These are phyloP conservation scores for Drosophila prosaltans DNA, from an alignment of 1,140 invertebrate genomes.

Conservation along the genomic window DNA sequence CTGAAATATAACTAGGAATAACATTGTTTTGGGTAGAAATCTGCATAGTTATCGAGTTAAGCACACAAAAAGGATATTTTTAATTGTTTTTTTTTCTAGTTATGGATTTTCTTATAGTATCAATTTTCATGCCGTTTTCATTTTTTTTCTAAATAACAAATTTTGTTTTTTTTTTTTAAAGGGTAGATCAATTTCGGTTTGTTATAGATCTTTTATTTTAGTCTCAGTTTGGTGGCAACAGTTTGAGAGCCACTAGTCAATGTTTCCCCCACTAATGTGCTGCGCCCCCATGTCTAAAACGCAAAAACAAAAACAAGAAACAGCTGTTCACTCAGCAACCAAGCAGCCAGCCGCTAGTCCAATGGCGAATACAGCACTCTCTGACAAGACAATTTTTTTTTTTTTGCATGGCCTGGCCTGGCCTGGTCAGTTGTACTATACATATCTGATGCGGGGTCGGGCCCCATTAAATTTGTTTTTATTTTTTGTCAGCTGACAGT, in stretches of 20 bases:
- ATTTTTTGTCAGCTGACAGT: background rate
- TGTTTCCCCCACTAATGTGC: background rate
- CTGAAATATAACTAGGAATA: too few relatives aligned
- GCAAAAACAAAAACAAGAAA: slow-evolving; percentile 34
- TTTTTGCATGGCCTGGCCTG: slow-evolving; percentile 18
- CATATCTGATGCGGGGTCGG: background rate
- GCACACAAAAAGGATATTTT: too few relatives aligned
- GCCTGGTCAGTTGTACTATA: slow-evolving; percentile 23
- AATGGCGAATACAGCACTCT: background rate
- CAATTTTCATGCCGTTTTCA: too few relatives aligned
- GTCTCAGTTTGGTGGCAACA: background rate
- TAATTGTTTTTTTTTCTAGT: too few relatives aligned
- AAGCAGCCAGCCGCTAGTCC: background rate
- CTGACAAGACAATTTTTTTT: slow-evolving; percentile 31
- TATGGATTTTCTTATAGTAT: too few relatives aligned
- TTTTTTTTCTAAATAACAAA: too few relatives aligned
- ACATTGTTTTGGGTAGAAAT: too few relatives aligned
- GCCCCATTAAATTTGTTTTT: background rate
- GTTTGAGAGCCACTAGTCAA: background rate
- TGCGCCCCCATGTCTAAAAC: background rate
- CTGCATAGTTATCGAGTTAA: too few relatives aligned
- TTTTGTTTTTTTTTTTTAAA: background rate
- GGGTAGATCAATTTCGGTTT: background rate
- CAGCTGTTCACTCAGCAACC: slow-evolving; percentile 45
- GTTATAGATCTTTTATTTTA: too few relatives aligned